A percentile compares a stretch with the other conserved stretches of the same genome.
phyloP scores from a whole-genome alignment of 2,797 vertebrate species.

The Gallirallus australis region DNA sequence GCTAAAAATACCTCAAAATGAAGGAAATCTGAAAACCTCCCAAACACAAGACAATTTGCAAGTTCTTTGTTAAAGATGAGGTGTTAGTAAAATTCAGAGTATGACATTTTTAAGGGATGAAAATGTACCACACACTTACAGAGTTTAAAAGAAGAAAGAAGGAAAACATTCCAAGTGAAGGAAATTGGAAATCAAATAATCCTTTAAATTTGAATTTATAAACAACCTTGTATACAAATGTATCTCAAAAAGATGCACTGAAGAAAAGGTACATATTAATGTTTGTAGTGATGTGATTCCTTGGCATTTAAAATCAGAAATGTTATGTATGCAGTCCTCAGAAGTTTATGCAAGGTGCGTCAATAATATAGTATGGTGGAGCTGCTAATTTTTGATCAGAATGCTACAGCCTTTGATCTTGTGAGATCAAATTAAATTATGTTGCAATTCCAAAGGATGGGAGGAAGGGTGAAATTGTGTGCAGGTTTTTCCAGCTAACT shows the following conservation, averaged over 20 bases:
- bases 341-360: not conserved
- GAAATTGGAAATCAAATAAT: constrained; percentile 36
- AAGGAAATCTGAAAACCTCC: not conserved
- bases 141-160: not conserved
- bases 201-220: constrained; percentile 44
- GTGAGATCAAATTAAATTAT: constrained; percentile 28
- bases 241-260: not conserved
- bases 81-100: constrained; percentile 52
- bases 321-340: not conserved
- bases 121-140: not conserved
- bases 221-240: not conserved
- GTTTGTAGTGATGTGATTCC: not conserved
- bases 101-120: not conserved
- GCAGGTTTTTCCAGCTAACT: constrained; percentile 49
- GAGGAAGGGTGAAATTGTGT: not conserved
- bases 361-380: not conserved
- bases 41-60: not conserved
- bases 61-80: constrained; percentile 37
- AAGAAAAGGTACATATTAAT: not conserved
- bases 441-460: not conserved
- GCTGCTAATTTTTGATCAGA: constrained; percentile 31
- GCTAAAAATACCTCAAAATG: not conserved
- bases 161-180: not conserved
- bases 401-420: not conserved
- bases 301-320: not conserved